Evolutionary conservation across 2,113 vertebrate species (phyloP).

Genomic region (Nanorana parkeri): DNA sequence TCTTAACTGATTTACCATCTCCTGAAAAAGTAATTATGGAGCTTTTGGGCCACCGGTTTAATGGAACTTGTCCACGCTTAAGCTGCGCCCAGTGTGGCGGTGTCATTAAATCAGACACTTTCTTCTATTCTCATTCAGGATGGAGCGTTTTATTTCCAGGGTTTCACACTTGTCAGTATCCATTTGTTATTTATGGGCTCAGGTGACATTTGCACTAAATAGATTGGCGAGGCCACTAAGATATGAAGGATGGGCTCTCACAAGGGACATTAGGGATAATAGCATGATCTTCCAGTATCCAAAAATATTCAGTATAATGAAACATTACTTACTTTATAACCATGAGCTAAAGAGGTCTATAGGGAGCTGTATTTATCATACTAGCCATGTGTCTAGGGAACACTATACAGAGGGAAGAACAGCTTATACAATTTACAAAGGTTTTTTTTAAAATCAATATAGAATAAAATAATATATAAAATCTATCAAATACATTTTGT

Average conservation of each 20-base stretch:
- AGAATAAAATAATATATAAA: too few species aligned
- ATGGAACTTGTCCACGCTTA: conserved; percentile 31
- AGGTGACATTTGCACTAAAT: conserved; percentile 23
- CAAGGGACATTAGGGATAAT: conserved; percentile 23
- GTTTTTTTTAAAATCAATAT: too few species aligned
- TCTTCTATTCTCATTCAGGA: conserved; percentile 17
- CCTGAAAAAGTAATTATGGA: conserved; percentile 11
- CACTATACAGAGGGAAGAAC: too few species aligned
- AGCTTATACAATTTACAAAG: too few species aligned
- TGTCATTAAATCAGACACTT: conserved; percentile 38
- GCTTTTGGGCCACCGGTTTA: conserved; percentile 30
- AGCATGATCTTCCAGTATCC: not conserved
- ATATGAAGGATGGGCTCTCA: conserved; percentile 20
- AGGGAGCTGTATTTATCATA: too few species aligned
- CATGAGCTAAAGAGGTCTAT: not conserved
- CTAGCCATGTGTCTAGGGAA: too few species aligned
- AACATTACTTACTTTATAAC: conserved; percentile 13
- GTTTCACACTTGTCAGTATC: conserved; percentile 41
- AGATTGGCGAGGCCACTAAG: conserved; percentile 16
- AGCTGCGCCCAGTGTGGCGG: conserved; percentile 13
- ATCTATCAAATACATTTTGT: too few species aligned
- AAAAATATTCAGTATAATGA: not conserved
- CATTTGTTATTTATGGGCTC: conserved; percentile 28
- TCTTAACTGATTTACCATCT: conserved; percentile 30
- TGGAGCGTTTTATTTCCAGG: conserved; percentile 17